Percentiles rank a stretch among this genome's conserved stretches.
Evolutionary conservation across 2,797 vertebrate species (phyloP).

Genomic region (Pachyuromys duprasi): DNA sequence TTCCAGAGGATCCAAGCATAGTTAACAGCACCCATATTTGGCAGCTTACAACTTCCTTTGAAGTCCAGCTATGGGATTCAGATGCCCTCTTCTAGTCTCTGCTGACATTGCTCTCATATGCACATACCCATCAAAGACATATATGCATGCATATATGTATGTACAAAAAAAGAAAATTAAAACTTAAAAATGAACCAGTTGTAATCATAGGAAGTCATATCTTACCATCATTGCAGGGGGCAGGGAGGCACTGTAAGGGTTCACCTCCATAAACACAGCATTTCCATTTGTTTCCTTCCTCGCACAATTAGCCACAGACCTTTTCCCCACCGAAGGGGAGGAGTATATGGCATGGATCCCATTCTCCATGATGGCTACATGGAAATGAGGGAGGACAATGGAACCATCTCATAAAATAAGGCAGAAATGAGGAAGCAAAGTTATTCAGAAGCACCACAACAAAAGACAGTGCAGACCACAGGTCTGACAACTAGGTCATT

Average conservation of each 20-base stretch:
- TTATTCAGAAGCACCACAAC: not conserved
- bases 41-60: not conserved
- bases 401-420: not conserved
- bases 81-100: not conserved
- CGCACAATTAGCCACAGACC: not conserved
- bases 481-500: not conserved
- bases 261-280: not conserved
- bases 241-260: not conserved
- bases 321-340: not conserved
- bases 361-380: not conserved
- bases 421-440: not conserved
- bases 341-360: rapidly evolving
- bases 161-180: not conserved
- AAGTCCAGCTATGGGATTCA: too few species aligned
- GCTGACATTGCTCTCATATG: not conserved
- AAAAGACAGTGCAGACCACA: not conserved
- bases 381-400: rapidly evolving
- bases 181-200: not conserved
- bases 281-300: not conserved
- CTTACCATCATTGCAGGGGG: not conserved
- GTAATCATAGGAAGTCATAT: not conserved
- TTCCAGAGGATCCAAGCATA: not conserved
- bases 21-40: not conserved
- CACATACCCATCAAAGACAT: not conserved
- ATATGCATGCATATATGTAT: not conserved